Evolutionary conservation across 2,113 vertebrate species (phyloP), one percentile per base, ranked within the genome.

Genomic region (Octodon degus): DNA sequence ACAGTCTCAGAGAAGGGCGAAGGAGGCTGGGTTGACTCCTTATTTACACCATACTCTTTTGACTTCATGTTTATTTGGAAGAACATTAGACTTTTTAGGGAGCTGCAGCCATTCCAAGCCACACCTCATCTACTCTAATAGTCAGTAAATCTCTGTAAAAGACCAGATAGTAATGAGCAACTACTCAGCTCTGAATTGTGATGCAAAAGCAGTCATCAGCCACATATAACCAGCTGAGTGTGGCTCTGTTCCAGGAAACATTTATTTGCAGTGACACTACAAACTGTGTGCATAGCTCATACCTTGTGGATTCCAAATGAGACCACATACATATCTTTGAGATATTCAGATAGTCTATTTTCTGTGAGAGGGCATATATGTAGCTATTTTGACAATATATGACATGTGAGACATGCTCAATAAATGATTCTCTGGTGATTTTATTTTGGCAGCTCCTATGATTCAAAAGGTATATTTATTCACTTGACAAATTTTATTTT

Each of bases 401-500:
- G 76, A 83, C 92, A 93, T 9, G 0, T 60, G 92, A 67, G 72
- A 55, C 22, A 65, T 30, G 22, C 13, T 83, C 63, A 82, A 32
- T 70, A 77, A 91, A 65, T 86, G 55, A 3, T 74, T 89, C 30
- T 81, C 60, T 90, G 63, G 25, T n/a, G 50, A 60, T 93, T 89
- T 93, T 93, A 68, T 79, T 72, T 93, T 93, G 80, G 86, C 43
- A 81, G 13, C 22, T 65, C 24, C 22, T 70, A 65, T n/a, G 25
- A 82, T 32, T 96, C 80, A 93, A 89, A 70, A 86, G 81, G 67
- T 10, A 50, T 74, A 76, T 93, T 76, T 86, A 89, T 76, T 93
- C 50, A 88, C 55, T 89, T 81, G 50, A 83, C 76, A 76, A 65
- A n/a, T 43, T 82, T 86, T 76, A 6, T 77, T 91, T 96, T 37